These are phyloP conservation scores for Itoplectis maculator DNA, from an alignment of 2,888 invertebrate genomes.

Conservation along the genomic window DNA sequence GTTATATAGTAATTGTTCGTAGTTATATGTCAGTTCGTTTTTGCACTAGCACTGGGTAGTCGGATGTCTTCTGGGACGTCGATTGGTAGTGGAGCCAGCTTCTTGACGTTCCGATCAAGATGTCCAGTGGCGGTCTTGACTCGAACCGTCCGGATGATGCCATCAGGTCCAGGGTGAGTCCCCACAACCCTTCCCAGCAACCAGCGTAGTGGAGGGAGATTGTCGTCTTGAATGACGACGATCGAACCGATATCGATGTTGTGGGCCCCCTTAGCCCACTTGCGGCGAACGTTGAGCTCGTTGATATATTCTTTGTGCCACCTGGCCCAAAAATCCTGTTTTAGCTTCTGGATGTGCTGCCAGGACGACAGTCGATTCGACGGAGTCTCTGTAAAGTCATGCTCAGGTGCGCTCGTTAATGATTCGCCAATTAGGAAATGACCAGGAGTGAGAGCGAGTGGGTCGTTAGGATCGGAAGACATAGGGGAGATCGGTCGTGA, in stretches of 20 bases:
- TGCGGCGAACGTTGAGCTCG: slow-evolving; percentile 61
- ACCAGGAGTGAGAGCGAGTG: slow-evolving; percentile 28
- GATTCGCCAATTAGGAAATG: slow-evolving; percentile 49
- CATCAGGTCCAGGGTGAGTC: slow-evolving; percentile 36
- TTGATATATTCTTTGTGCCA: slow-evolving; percentile 68
- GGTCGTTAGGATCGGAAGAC: slow-evolving; percentile 36
- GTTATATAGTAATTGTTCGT: too few relatives aligned
- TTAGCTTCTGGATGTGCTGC: slow-evolving; percentile 67
- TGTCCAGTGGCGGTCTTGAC: slow-evolving; percentile 34
- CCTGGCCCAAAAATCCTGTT: slow-evolving; percentile 66
- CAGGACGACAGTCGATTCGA: slow-evolving; percentile 53
- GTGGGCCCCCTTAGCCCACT: slow-evolving; percentile 51
- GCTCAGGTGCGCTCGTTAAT: slow-evolving; percentile 40
- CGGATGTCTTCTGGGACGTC: too few relatives aligned
- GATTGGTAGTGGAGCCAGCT: slow-evolving; percentile 23
- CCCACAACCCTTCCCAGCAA: too few relatives aligned
- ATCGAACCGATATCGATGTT: slow-evolving; percentile 26
- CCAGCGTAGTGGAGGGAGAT: too few relatives aligned
- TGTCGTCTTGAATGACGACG: slow-evolving; percentile 47
- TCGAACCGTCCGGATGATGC: slow-evolving; percentile 17
- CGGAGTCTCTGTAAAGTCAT: slow-evolving; percentile 25
- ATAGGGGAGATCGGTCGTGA: slow-evolving; percentile 39
- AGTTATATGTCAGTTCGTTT: too few relatives aligned
- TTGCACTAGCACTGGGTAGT: too few relatives aligned
- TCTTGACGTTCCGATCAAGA: slow-evolving; percentile 37